Evolutionary conservation across 2,888 invertebrate genomes (phyloP).

Genomic region (Thalpophila matura): DNA sequence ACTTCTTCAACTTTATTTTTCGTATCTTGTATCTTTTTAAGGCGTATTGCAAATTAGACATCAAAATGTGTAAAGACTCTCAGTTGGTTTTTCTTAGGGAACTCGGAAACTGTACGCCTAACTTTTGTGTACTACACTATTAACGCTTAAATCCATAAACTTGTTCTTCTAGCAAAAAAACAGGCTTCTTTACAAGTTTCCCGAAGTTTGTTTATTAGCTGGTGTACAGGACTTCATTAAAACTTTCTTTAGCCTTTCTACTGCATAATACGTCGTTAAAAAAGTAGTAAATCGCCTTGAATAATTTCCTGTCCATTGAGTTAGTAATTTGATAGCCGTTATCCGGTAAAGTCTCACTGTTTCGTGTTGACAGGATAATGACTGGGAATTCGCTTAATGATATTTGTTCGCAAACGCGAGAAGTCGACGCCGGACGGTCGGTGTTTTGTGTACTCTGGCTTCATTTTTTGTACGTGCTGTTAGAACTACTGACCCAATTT

Average conservation of each 20-base stretch:
- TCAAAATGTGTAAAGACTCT: background rate
- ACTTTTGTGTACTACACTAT: conserved; percentile 48
- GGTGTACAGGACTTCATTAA: conserved; percentile 68
- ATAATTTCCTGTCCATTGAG: conserved; percentile 51
- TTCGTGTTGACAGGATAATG: conserved; percentile 54
- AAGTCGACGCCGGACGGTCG: conserved; percentile 15
- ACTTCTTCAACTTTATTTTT: background rate
- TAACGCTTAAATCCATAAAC: conserved; percentile 56
- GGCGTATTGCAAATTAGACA: background rate
- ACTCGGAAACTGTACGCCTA: background rate
- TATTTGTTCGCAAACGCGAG: conserved; percentile 50
- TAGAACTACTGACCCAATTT: conserved; percentile 27
- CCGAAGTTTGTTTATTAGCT: conserved; percentile 68
- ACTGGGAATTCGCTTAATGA: conserved; percentile 54
- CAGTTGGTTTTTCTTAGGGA: conserved; percentile 3
- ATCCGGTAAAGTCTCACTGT: conserved; percentile 39
- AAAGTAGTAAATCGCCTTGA: conserved; percentile 52
- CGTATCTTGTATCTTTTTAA: background rate
- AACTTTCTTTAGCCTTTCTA: conserved; percentile 64
- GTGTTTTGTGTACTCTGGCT: conserved; percentile 34
- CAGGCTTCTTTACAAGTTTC: conserved; percentile 43
- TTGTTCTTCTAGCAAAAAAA: conserved; percentile 48
- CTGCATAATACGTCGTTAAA: conserved; percentile 63
- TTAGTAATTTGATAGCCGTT: conserved; percentile 53
- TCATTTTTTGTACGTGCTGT: conserved; percentile 33